A percentile compares a stretch with the other conserved stretches of the same genome.
These are phyloP conservation scores for Disparrhopalites patrizii DNA, from an alignment of 2,888 invertebrate genomes.

Conservation along the genomic window DNA sequence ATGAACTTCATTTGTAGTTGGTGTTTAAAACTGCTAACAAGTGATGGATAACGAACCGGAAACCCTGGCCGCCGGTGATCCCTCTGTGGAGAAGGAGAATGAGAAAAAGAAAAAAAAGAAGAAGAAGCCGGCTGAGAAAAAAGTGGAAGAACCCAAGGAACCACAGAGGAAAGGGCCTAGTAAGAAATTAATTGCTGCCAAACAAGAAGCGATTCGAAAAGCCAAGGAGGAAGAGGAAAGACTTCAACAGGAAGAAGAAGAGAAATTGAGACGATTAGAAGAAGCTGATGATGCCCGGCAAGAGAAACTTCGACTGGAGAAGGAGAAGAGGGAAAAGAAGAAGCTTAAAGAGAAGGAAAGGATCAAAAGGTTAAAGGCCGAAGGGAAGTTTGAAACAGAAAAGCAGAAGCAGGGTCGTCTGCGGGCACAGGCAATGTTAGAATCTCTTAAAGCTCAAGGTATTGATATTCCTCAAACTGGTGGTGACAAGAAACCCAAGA, in stretches of 20 bases:
- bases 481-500: constrained; percentile 55
- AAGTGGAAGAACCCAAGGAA: constrained; percentile 50
- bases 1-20: neutral
- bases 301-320: constrained; percentile 73
- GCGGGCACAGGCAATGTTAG: constrained; percentile 81
- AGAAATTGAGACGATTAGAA: constrained; percentile 68
- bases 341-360: constrained; percentile 90
- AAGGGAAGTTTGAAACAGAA: constrained; percentile 87
- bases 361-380: constrained; percentile 89
- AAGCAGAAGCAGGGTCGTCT: constrained; percentile 90
- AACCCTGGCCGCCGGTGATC: constrained; percentile 51
- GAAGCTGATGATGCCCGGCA: constrained; percentile 68
- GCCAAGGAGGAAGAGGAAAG: constrained; percentile 85
- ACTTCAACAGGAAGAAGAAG: constrained; percentile 69
- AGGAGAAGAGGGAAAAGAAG: constrained; percentile 80
- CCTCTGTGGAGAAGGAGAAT: constrained; percentile 36
- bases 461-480: constrained; percentile 67
- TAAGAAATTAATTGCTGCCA: constrained; percentile 80
- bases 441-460: constrained; percentile 84
- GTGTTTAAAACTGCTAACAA: constrained; percentile 65
- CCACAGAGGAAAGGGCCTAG: constrained; percentile 63
- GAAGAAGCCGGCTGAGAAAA: constrained; percentile 36
- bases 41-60: constrained; percentile 80
- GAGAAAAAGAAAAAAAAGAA: constrained; percentile 44
- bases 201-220: constrained; percentile 87